Base-by-base conservation (phyloP, 35 echinoderm and acorn worm species). In the Chiridota heheva region DNA sequence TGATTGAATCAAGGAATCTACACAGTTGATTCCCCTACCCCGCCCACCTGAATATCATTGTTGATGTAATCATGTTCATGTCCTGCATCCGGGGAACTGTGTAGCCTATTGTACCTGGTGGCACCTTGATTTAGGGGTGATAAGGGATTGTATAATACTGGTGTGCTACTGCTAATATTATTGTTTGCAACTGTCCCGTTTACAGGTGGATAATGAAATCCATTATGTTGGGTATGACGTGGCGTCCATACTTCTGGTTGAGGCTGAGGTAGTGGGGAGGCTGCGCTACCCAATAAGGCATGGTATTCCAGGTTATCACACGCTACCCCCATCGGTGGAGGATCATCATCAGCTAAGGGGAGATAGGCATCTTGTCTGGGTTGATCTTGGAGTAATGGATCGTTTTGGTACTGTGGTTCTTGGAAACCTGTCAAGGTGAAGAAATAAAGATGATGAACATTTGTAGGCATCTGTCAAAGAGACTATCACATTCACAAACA, bases 241-340 rank as follows among this genome's bases (percentile, higher is more conserved):
- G 73, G 73, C 26, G 73, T 58, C 73, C 73, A 77, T 16, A 77
- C 73, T 37, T 77, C 73, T 33, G 49, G 44, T 40, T 77, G 45
- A n/a, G n/a, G n/a, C n/a, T n/a, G n/a, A n/a, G n/a, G n/a, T n/a
- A n/a, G n/a, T 16, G 37, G 7, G 5, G 44, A 51, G 13, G 78
- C 58, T 13, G 37, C 69, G 25, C 42, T 42, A 18, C 61, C 70
- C 20, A 90, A 70, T 8, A 90, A 27, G 7, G 92, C 92, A 48
- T 89, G 92, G 72, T 96, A 96, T 40, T 96, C 92, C 69, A 96
- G 20, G 69, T 96, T 96, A 45, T 96, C 92, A 32, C 89, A 64
- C 30, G 67, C 83, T 1, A 73, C 55, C 10, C 84, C 90, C 15
- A 45, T 74, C 0, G 69, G 78, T 6, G 76, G 84, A 32, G 78